Conservation (phyloP, 2,888 invertebrate species). For the Netelia fuscicornis region DNA sequence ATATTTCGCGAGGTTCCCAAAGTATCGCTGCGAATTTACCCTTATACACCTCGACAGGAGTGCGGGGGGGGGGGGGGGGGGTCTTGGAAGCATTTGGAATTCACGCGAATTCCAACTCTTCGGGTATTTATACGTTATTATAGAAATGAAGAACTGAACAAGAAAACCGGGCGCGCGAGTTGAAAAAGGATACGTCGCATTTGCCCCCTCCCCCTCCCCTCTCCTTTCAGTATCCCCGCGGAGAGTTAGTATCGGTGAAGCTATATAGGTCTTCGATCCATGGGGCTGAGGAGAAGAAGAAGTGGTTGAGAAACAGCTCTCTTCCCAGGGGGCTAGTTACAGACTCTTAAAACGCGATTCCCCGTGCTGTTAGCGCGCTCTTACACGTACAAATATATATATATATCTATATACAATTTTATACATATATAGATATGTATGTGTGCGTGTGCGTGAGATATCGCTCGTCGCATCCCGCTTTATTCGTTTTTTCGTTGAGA, state of each 20-base stretch:
- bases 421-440: neutral
- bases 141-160: slow-evolving; percentile 32
- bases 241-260: slow-evolving; percentile 63
- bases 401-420: neutral
- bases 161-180: neutral
- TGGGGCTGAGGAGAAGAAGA: slow-evolving; percentile 63
- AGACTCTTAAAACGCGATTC: slow-evolving; percentile 66
- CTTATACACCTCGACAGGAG: neutral
- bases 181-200: slow-evolving; percentile 35
- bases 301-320: slow-evolving; percentile 69
- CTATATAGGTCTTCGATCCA: slow-evolving; percentile 49
- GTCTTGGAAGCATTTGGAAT: slow-evolving; percentile 56
- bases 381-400: slow-evolving; percentile 2
- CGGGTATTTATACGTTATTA: slow-evolving; percentile 30
- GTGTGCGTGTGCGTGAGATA: slow-evolving; percentile 11
- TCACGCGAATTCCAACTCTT: slow-evolving; percentile 55
- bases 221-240: slow-evolving; percentile 27
- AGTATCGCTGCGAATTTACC: slow-evolving; percentile 44
- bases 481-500: slow-evolving; percentile 21
- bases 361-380: slow-evolving; percentile 59
- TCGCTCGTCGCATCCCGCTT: slow-evolving; percentile 20
- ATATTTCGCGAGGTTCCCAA: slow-evolving; percentile 40
- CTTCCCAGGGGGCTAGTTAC: slow-evolving; percentile 71
- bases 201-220: slow-evolving; percentile 22
- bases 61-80: neutral